phyloP scores from a whole-genome alignment of 2,113 vertebrate genomes.

The Hiodon alosoides region DNA sequence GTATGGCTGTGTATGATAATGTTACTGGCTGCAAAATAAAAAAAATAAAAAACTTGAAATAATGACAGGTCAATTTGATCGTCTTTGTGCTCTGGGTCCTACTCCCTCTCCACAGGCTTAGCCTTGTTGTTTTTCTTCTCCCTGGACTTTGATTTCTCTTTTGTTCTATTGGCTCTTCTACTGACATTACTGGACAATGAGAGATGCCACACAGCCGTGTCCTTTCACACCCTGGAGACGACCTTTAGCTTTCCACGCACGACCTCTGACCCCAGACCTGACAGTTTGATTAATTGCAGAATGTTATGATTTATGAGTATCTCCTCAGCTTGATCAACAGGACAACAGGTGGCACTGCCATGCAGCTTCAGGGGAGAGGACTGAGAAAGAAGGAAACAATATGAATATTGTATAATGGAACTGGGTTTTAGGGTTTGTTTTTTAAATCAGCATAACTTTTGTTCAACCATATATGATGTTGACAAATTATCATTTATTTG shows the following conservation, averaged over 20 bases:
- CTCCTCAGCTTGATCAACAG: slow-evolving; percentile 94
- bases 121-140: slow-evolving; percentile 59
- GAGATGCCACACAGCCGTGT: slow-evolving; percentile 84
- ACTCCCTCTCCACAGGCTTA: slow-evolving; percentile 63
- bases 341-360: slow-evolving; percentile 97
- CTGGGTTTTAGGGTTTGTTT: slow-evolving; percentile 51
- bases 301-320: slow-evolving; percentile 99
- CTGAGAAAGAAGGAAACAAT: slow-evolving; percentile 63
- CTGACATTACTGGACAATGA: slow-evolving; percentile 90
- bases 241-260: slow-evolving; percentile 87
- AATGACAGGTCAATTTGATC: slow-evolving; percentile 85
- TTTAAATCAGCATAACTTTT: slow-evolving; percentile 50
- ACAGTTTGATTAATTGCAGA: slow-evolving; percentile 99
- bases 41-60: slow-evolving; percentile 60
- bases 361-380: slow-evolving; percentile 78
- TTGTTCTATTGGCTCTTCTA: slow-evolving; percentile 82
- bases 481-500: slow-evolving; percentile 57
- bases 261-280: slow-evolving; percentile 85
- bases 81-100: slow-evolving; percentile 71
- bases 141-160: slow-evolving; percentile 83
- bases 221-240: slow-evolving; percentile 82
- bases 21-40: slow-evolving; percentile 58
- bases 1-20: slow-evolving; percentile 65
- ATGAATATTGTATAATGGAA: slow-evolving; percentile 52
- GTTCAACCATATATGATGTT: slow-evolving; percentile 68